These are phyloP conservation scores for Daubentonia madagascariensis DNA, from an alignment of 2,113 vertebrate genomes.

Conservation along the genomic window DNA sequence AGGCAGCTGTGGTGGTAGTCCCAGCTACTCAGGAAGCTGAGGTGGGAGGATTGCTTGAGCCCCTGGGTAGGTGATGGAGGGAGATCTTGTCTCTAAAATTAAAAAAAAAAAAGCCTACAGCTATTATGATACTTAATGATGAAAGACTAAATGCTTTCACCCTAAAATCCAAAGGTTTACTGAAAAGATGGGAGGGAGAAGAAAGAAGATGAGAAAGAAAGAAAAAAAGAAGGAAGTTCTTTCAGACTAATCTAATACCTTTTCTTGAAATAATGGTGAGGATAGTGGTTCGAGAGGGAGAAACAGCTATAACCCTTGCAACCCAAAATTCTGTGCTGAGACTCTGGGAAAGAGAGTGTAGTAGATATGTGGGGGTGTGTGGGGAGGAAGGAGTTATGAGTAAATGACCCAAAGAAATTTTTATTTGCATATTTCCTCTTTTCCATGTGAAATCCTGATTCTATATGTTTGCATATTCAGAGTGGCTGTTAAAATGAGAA, in stretches of 20 bases:
- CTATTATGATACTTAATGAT: background rate
- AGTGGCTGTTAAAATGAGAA: background rate
- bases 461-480: background rate
- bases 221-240: background rate
- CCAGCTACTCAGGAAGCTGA: no score
- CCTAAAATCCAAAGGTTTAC: background rate
- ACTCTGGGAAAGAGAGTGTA: background rate
- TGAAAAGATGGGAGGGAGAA: background rate
- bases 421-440: background rate
- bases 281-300: background rate
- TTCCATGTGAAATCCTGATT: background rate
- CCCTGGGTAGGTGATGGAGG: no score
- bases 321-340: background rate
- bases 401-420: background rate
- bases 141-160: background rate
- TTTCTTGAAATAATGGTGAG: background rate
- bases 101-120: background rate
- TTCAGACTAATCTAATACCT: background rate
- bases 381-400: background rate
- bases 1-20: no score
- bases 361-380: no score
- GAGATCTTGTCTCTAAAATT: no score
- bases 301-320: background rate
- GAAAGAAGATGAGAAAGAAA: background rate
- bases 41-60: no score